Evolutionary conservation across 1,140 invertebrate genomes (phyloP).

Genomic region (Babylonia areolata): DNA sequence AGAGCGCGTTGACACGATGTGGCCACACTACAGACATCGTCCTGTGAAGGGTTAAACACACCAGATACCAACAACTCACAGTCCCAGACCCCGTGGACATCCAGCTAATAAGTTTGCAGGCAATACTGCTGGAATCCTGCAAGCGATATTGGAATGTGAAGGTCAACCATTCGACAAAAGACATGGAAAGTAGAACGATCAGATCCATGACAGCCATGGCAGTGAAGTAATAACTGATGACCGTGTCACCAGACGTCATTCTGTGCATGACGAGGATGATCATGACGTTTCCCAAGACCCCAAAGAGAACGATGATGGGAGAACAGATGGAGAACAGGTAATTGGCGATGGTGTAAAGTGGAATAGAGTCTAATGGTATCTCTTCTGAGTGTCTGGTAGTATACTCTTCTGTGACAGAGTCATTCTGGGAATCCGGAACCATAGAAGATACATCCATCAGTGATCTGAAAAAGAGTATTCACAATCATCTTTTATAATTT

Average conservation of each 20-base stretch:
- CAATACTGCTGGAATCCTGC: background rate
- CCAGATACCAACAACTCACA: conserved; percentile 16
- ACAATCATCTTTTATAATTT: no score
- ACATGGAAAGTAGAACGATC: background rate
- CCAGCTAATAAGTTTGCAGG: background rate
- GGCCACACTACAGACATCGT: background rate
- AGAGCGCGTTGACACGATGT: background rate
- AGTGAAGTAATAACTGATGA: background rate
- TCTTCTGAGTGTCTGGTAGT: background rate
- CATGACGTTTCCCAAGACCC: background rate
- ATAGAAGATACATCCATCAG: background rate
- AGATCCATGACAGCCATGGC: background rate
- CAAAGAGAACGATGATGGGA: background rate
- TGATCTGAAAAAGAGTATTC: no score
- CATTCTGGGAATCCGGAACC: background rate
- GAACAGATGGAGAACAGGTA: background rate
- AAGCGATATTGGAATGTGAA: background rate
- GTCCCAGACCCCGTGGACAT: background rate
- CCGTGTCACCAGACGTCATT: background rate
- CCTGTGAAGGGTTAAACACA: background rate
- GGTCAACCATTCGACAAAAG: background rate
- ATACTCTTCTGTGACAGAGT: background rate
- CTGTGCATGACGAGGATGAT: background rate
- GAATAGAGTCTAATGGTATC: background rate
- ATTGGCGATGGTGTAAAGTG: background rate